Evolutionary conservation across 2,888 invertebrate genomes (phyloP).

Genomic region (Cyclophora punctaria): DNA sequence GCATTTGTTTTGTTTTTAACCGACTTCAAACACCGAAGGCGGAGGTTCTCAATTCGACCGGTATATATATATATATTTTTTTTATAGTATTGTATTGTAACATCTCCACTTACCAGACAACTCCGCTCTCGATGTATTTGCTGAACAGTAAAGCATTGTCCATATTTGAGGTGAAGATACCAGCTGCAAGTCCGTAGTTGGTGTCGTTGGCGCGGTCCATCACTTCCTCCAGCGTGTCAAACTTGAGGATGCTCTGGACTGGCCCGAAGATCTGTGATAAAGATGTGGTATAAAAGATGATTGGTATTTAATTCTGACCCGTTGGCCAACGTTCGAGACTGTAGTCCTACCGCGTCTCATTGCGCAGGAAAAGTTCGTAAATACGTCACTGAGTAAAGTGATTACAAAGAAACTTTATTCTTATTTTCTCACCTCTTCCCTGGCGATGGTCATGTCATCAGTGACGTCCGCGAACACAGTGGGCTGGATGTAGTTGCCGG

Average conservation of each 20-base stretch:
- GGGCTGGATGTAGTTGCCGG: slow-evolving; percentile 85
- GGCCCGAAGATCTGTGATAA: slow-evolving; percentile 88
- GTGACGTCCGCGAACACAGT: slow-evolving; percentile 84
- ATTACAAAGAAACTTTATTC: neutral
- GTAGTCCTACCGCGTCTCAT: too few relatives aligned
- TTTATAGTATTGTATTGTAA: neutral
- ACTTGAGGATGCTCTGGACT: slow-evolving; percentile 89
- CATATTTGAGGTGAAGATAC: slow-evolving; percentile 86
- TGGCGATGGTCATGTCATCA: slow-evolving; percentile 84
- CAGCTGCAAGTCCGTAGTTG: slow-evolving; percentile 87
- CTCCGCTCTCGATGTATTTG: slow-evolving; percentile 84
- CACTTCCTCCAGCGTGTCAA: slow-evolving; percentile 85
- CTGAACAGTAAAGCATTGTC: slow-evolving; percentile 84
- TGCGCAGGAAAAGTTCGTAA: too few relatives aligned
- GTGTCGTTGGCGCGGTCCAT: slow-evolving; percentile 88
- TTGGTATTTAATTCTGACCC: too few relatives aligned
- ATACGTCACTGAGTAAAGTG: too few relatives aligned
- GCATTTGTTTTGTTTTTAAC: too few relatives aligned
- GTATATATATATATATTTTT: too few relatives aligned
- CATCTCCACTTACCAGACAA: slow-evolving; percentile 77
- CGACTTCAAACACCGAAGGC: too few relatives aligned
- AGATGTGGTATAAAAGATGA: neutral
- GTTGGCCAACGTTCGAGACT: too few relatives aligned
- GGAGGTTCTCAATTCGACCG: too few relatives aligned
- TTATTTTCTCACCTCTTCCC: slow-evolving; percentile 77